Conservation (phyloP, 2,888 invertebrate species). For the Apodemia zela region DNA sequence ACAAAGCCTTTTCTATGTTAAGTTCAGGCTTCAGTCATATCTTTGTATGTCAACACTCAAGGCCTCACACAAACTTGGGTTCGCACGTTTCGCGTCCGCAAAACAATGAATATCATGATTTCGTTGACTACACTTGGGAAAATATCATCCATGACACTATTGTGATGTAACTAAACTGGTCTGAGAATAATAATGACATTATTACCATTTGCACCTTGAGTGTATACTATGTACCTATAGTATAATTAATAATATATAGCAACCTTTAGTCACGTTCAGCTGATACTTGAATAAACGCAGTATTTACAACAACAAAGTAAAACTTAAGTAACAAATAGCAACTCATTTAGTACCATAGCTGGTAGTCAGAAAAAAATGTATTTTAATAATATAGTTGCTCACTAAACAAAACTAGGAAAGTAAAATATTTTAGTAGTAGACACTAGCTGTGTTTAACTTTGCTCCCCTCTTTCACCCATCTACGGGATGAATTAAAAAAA, state of each 20-base stretch:
- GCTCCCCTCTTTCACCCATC: too few species aligned
- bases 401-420: too few species aligned
- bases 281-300: not conserved
- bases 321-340: too few species aligned
- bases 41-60: slow-evolving; percentile 15
- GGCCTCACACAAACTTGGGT: slow-evolving; percentile 5
- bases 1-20: slow-evolving; percentile 10
- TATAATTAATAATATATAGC: not conserved
- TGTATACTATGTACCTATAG: not conserved
- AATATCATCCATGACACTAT: slow-evolving; percentile 29
- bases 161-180: slow-evolving; percentile 31
- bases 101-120: slow-evolving; percentile 17
- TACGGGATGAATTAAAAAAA: too few species aligned
- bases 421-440: too few species aligned
- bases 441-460: too few species aligned
- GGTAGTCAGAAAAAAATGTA: too few species aligned
- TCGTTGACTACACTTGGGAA: slow-evolving; percentile 20
- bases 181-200: slow-evolving; percentile 30
- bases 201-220: slow-evolving; percentile 13
- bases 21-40: slow-evolving; percentile 11
- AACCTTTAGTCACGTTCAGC: not conserved
- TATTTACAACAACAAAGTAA: not conserved
- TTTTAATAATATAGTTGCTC: too few species aligned
- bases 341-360: too few species aligned
- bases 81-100: slow-evolving; percentile 8